phyloP scores from a whole-genome alignment of 2,797 vertebrate genomes.

The Coluber constrictor region DNA sequence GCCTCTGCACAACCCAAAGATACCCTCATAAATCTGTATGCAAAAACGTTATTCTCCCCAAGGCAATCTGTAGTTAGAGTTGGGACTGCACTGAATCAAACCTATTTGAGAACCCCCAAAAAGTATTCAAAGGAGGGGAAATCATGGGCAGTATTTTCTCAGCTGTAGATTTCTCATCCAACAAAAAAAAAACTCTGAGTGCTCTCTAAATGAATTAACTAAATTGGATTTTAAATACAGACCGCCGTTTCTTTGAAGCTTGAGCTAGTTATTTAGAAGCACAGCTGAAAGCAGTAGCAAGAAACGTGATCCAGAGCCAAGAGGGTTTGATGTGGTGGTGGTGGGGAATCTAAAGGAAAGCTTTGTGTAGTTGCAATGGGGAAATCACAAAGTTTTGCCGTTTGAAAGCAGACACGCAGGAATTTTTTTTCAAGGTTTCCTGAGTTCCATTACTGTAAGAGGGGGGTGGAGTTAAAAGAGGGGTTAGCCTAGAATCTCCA shows the following conservation, averaged over 20 bases:
- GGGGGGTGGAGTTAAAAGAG: background rate
- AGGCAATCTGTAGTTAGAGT: background rate
- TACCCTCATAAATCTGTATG: background rate
- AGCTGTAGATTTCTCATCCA: background rate
- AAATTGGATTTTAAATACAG: slow-evolving; percentile 20
- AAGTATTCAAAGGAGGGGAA: slow-evolving; percentile 33
- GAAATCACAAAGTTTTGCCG: background rate
- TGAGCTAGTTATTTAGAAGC: background rate
- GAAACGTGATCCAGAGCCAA: background rate
- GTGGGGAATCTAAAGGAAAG: background rate
- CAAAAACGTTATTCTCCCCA: background rate
- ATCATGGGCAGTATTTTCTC: slow-evolving; percentile 13
- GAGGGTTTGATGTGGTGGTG: background rate
- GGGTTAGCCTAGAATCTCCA: background rate
- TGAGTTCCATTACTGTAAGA: background rate
- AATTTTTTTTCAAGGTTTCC: background rate
- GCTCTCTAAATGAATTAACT: background rate
- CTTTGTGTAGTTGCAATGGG: background rate
- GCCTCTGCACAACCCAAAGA: background rate
- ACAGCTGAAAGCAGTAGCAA: background rate
- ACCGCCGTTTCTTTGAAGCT: slow-evolving; percentile 9
- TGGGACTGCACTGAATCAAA: slow-evolving; percentile 29
- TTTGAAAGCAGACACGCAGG: background rate
- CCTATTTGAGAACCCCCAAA: background rate
- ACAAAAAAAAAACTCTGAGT: slow-evolving; percentile 18